A percentile compares a stretch with the other conserved stretches of the same genome.
Conservation (phyloP, 2,113 vertebrate species). For the Ochotona princeps region DNA sequence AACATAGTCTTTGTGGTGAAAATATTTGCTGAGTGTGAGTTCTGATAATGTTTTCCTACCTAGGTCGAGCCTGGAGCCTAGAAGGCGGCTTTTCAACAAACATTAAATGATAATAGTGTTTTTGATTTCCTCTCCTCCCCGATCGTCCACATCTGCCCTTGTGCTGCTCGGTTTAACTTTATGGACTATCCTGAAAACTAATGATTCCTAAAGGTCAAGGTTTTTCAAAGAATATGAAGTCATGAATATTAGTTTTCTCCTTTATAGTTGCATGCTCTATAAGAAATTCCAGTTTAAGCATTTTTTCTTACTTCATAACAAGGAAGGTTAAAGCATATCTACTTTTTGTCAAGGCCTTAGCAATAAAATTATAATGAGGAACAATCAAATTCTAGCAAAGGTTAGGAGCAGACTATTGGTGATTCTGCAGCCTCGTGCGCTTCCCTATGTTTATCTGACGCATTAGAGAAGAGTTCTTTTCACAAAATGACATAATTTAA, state of each 20-base stretch:
- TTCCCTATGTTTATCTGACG: slow-evolving; percentile 42
- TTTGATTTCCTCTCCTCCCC: slow-evolving; percentile 55
- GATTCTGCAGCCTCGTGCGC: background rate
- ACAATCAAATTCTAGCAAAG: slow-evolving; percentile 28
- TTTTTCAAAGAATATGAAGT: slow-evolving; percentile 73
- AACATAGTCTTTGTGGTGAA: background rate
- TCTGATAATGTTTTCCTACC: slow-evolving; percentile 44
- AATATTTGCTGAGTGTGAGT: slow-evolving; percentile 7
- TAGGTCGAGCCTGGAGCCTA: background rate
- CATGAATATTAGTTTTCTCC: slow-evolving; percentile 70
- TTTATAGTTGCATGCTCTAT: slow-evolving; percentile 62
- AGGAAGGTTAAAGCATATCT: slow-evolving; percentile 53
- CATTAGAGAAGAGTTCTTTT: background rate
- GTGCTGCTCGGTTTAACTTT: slow-evolving; percentile 78
- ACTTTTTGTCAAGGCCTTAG: slow-evolving; percentile 51
- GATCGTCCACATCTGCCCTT: slow-evolving; percentile 67
- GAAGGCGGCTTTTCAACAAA: background rate
- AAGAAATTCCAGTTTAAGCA: slow-evolving; percentile 60
- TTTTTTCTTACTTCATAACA: slow-evolving; percentile 60
- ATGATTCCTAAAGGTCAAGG: slow-evolving; percentile 81
- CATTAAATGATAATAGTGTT: slow-evolving; percentile 41
- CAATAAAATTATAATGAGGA: slow-evolving; percentile 57
- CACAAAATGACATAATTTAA: background rate
- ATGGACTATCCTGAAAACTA: slow-evolving; percentile 77
- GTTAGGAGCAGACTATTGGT: background rate